Percentiles rank a stretch among this genome's conserved stretches.
These are phyloP conservation scores for Mythimna vitellina DNA, from an alignment of 2,888 invertebrate genomes.

Conservation along the genomic window DNA sequence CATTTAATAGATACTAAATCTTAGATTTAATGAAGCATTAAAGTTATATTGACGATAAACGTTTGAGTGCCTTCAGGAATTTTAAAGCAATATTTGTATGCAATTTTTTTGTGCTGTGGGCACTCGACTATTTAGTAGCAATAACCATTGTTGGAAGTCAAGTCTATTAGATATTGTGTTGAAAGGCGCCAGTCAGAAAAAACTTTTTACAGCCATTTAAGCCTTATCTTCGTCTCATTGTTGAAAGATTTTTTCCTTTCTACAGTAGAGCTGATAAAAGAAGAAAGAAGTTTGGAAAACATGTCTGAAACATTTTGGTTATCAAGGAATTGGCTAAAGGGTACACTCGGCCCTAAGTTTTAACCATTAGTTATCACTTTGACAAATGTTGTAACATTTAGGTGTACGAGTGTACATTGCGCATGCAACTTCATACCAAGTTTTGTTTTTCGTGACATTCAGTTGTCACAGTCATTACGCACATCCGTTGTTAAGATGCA, in stretches of 20 bases:
- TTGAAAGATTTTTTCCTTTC: constrained; percentile 29
- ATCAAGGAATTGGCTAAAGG: constrained; percentile 33
- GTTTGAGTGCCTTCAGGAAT: constrained; percentile 25
- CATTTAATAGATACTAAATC: constrained; percentile 25
- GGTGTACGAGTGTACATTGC: constrained; percentile 35
- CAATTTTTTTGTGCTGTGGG: constrained; percentile 42
- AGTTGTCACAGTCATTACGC: constrained; percentile 79
- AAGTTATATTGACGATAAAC: constrained; percentile 19
- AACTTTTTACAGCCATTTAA: constrained; percentile 53
- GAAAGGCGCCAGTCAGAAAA: constrained; percentile 56
- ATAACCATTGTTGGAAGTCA: constrained; percentile 53
- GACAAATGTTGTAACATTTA: constrained; percentile 54
- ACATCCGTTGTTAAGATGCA: constrained; percentile 85
- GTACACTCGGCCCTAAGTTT: constrained; percentile 22
- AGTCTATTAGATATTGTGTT: constrained; percentile 54
- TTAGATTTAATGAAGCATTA: constrained; percentile 28
- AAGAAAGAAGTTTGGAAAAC: constrained; percentile 47
- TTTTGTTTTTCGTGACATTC: constrained; percentile 69
- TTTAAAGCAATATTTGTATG: constrained; percentile 27
- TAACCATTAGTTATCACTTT: constrained; percentile 44
- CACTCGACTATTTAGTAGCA: constrained; percentile 39
- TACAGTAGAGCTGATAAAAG: constrained; percentile 31
- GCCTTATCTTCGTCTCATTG: constrained; percentile 50
- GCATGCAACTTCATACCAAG: constrained; percentile 36
- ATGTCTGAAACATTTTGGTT: constrained; percentile 31